Conservation (phyloP, 1,140 invertebrate genomes). For the Pseudomyrmex pallidus region DNA sequence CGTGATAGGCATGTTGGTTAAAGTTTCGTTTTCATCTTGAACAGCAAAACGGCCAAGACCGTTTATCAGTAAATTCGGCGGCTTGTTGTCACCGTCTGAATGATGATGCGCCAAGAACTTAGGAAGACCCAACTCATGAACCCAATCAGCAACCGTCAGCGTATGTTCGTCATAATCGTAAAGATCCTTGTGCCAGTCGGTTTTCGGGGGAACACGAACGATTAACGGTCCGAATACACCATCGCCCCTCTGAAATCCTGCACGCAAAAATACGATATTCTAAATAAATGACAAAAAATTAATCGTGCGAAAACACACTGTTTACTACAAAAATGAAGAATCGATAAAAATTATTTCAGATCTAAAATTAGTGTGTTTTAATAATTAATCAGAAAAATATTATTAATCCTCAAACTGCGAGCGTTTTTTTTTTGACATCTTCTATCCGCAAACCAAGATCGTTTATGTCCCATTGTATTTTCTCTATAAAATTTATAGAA, state of each 20-base stretch:
- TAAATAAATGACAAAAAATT: background rate
- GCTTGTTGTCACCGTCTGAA: slow-evolving; percentile 91
- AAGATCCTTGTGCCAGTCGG: slow-evolving; percentile 86
- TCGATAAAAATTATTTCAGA: background rate
- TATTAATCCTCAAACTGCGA: too few species aligned
- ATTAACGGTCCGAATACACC: slow-evolving; percentile 92
- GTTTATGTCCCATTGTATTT: too few species aligned
- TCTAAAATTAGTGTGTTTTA: background rate
- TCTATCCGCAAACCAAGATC: too few species aligned
- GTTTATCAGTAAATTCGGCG: slow-evolving; percentile 91
- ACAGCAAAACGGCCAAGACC: slow-evolving; percentile 89
- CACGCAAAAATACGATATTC: slow-evolving; percentile 53
- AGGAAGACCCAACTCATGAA: slow-evolving; percentile 88
- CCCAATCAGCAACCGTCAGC: slow-evolving; percentile 92
- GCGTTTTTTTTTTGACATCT: too few species aligned
- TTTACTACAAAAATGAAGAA: background rate
- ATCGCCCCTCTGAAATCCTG: slow-evolving; percentile 92
- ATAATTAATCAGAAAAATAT: background rate
- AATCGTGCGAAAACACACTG: background rate
- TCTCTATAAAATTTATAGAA: too few species aligned
- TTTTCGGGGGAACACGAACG: slow-evolving; percentile 86
- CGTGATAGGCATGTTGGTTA: slow-evolving; percentile 85
- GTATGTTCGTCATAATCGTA: slow-evolving; percentile 91
- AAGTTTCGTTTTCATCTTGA: slow-evolving; percentile 76
- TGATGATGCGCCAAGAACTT: slow-evolving; percentile 93